Evolutionary conservation across 2,888 invertebrate genomes (phyloP).

Genomic region (Chesias legatella): DNA sequence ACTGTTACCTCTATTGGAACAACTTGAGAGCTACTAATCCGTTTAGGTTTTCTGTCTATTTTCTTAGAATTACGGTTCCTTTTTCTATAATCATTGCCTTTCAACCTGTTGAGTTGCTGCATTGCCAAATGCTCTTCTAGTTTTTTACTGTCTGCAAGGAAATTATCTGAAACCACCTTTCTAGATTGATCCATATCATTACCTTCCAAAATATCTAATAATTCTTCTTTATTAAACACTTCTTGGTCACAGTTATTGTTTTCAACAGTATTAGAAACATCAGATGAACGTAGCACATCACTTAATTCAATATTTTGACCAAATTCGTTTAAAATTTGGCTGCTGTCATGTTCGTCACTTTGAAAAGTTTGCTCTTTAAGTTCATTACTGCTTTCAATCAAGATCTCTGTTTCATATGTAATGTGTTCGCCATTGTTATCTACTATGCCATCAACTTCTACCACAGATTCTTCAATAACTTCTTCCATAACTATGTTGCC

Average conservation of each 20-base stretch:
- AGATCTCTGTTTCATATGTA: slow-evolving; percentile 65
- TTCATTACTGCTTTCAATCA: slow-evolving; percentile 60
- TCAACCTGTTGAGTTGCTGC: slow-evolving; percentile 59
- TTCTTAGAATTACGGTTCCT: slow-evolving; percentile 24
- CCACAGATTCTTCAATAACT: slow-evolving; percentile 21
- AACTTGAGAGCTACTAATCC: slow-evolving; percentile 14
- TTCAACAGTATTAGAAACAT: slow-evolving; percentile 53
- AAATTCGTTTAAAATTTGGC: slow-evolving; percentile 58
- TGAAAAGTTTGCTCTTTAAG: slow-evolving; percentile 34
- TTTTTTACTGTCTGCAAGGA: slow-evolving; percentile 35
- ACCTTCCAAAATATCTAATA: slow-evolving; percentile 69
- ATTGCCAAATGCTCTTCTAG: slow-evolving; percentile 59
- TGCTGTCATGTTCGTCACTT: slow-evolving; percentile 36
- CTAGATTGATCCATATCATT: slow-evolving; percentile 51
- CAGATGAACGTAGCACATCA: slow-evolving; percentile 62
- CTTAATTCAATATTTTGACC: slow-evolving; percentile 65
- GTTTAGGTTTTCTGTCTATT: slow-evolving; percentile 30
- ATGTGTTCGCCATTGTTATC: slow-evolving; percentile 42
- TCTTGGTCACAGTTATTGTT: slow-evolving; percentile 67
- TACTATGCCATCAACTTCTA: slow-evolving; percentile 34
- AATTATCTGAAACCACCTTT: slow-evolving; percentile 26
- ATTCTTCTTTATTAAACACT: slow-evolving; percentile 71
- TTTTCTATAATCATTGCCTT: slow-evolving; percentile 28
- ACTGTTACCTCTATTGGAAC: slow-evolving; percentile 12
- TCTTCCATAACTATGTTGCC: slow-evolving; percentile 18